Evolutionary conservation across 2,113 vertebrate species (phyloP).

Genomic region (Toxotes chatareus): DNA sequence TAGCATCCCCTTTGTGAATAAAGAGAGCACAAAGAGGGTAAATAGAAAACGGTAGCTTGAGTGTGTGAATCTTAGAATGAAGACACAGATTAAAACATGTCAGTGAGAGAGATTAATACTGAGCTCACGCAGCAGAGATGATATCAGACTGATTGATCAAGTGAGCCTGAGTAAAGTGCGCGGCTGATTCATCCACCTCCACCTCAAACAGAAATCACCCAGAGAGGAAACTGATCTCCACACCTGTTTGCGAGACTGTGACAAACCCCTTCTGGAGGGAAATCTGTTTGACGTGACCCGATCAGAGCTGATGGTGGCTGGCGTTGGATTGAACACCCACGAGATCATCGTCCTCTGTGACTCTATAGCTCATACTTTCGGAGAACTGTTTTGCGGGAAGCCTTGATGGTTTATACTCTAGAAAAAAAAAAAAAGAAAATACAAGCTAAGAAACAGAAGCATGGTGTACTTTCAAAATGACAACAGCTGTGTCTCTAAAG

Average conservation of each 20-base stretch:
- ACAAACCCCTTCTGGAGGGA: neutral
- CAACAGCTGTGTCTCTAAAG: neutral
- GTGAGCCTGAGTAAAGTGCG: neutral
- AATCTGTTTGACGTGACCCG: slow-evolving; percentile 6
- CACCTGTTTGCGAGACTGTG: neutral
- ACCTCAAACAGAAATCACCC: neutral
- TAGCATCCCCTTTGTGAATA: neutral
- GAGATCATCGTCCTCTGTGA: neutral
- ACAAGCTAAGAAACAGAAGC: neutral
- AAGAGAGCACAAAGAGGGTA: neutral
- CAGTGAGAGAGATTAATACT: neutral
- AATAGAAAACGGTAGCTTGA: neutral
- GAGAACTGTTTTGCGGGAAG: slow-evolving; percentile 27
- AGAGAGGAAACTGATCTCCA: slow-evolving; percentile 11
- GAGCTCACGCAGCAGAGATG: neutral
- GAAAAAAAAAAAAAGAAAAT: neutral
- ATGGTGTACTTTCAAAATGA: neutral
- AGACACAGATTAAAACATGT: neutral
- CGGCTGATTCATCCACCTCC: slow-evolving; percentile 24
- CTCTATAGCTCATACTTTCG: slow-evolving; percentile 19
- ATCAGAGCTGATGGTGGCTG: slow-evolving; percentile 11
- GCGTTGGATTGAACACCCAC: slow-evolving; percentile 25
- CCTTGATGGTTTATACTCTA: neutral
- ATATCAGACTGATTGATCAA: neutral
- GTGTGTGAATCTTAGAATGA: neutral